Base-by-base conservation (phyloP, 2,797 vertebrate genomes). In the Orientallactaga sibirica region DNA sequence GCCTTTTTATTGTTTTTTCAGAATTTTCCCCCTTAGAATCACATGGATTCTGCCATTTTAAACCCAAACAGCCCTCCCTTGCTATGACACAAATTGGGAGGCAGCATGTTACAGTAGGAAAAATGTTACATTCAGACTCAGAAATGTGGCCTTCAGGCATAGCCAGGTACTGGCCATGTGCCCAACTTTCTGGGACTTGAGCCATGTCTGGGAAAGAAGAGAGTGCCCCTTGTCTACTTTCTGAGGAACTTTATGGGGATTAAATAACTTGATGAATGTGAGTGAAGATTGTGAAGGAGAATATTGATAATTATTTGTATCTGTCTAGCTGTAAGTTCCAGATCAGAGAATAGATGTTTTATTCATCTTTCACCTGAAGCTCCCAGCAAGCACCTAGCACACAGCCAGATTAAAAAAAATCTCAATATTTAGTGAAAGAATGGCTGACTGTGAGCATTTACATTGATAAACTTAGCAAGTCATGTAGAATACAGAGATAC, bases 161-260 rank as follows among this genome's bases (percentile, higher is more conserved):
- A 2, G 14, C 7, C 4, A 8, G 6, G 1, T 4, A 5, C 3
- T 7, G 22, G 5, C 61, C 14, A 0, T 0, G 1, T 0, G 81
- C 24, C 73, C 37, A 2, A 24, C 41, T 24, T 48, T 37, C 67
- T 12, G 58, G 20, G 18, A 19, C 52, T 64, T 33, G 2, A 24
- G 15, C 61, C 41, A 1, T 16, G 1, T 27, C 15, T 22, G 41
- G 73, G 9, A 43, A 27, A 5, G 3, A 33, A 25, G 7, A 43
- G 10, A 15, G 2, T 24, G 58, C 18, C 7, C 24, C 11, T 67
- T 33, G 27, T n/a, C 41, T 37, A 2, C 29, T 41, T 55, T 90
- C n/a, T 43, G 19, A 41, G 3, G 20, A 15, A 3, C 2, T 6
- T 33, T 19, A 8, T 48, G 24, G 67, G 33, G 41, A 37, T 29